Evolutionary conservation across 37 sponge, comb jelly and placozoan genomes (phyloP), one percentile per base, ranked within the genome.

Genomic region (Halisarca cf. caerulea): DNA sequence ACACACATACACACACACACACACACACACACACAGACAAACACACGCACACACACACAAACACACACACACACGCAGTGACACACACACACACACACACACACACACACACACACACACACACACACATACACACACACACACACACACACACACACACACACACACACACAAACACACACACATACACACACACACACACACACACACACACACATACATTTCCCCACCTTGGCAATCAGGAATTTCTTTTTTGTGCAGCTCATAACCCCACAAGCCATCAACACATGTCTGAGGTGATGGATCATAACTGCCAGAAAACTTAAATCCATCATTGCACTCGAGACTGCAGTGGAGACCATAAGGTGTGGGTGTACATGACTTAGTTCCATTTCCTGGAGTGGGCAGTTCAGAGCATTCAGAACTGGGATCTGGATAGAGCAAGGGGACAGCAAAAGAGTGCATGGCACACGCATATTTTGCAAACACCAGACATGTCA

Each of bases 211-310:
- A n/a, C n/a, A n/a, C n/a, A n/a, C n/a, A n/a, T n/a, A n/a, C n/a
- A n/a, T n/a, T n/a, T 42, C 36, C 77, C 8, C 21, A 74, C 77
- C 77, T 43, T 36, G 43, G 6, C 77, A 74, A 38, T 74, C 77
- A 21, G 77, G 44, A 25, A 74, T 74, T 23, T 74, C 77, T 7
- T 74, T 33, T 2, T 43, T 6, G 7, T 74, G 43, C 42, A 36
- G 38, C 24, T 74, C 77, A 74, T 74, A 74, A 1, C 77, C 21
- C 77, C 77, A 74, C 20, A 74, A 23, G 23, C 77, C 77, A 40
- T 74, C 42, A 20, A 37, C 36, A 37, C 77, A 74, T 42, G 77
- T 74, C 45, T 74, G 77, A 41, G 77, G 77, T 0, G 77, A 74
- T 20, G 24, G 25, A 41, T 74, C 77, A 74, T 74, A 74, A 43